Conservation (phyloP, 2,888 invertebrate genomes). For the Drosophila picticornis region DNA sequence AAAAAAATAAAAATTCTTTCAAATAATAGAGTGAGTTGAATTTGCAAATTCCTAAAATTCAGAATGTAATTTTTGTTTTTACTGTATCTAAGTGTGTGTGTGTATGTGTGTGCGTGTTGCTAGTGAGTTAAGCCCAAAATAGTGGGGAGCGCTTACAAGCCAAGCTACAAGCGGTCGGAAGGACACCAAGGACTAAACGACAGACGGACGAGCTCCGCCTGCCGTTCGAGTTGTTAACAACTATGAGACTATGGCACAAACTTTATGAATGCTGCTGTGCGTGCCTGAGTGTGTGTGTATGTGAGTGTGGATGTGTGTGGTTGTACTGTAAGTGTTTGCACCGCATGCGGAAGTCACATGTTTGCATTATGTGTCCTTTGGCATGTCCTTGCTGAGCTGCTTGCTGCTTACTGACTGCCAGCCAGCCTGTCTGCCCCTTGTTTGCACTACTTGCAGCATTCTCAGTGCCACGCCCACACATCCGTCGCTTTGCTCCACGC, state of each 20-base stretch:
- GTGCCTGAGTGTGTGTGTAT: conserved; percentile 10
- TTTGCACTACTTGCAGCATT: conserved; percentile 72
- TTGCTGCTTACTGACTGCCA: conserved; percentile 11
- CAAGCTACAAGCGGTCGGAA: conserved; percentile 77
- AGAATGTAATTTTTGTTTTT: neutral
- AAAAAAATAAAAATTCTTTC: neutral
- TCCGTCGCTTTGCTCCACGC: neutral
- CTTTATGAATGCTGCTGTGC: conserved; percentile 71
- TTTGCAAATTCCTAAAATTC: neutral
- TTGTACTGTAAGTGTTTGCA: conserved; percentile 76
- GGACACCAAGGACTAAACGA: conserved; percentile 43
- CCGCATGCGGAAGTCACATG: conserved; percentile 82
- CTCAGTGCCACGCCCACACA: conserved; percentile 6
- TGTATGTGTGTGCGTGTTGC: conserved; percentile 10
- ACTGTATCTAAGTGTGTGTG: conserved; percentile 23
- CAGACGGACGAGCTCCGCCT: conserved; percentile 28
- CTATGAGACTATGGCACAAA: conserved; percentile 78
- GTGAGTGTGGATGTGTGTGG: conserved; percentile 24
- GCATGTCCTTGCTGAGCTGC: conserved; percentile 74
- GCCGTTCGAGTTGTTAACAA: conserved; percentile 80
- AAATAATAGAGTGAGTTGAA: neutral
- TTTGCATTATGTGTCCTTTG: conserved; percentile 82
- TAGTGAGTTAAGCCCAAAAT: conserved; percentile 42
- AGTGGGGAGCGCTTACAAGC: conserved; percentile 65
- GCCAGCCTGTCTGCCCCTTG: conserved; percentile 52